Evolutionary conservation across 1,140 invertebrate species (phyloP).

Genomic region (Proales similis): DNA sequence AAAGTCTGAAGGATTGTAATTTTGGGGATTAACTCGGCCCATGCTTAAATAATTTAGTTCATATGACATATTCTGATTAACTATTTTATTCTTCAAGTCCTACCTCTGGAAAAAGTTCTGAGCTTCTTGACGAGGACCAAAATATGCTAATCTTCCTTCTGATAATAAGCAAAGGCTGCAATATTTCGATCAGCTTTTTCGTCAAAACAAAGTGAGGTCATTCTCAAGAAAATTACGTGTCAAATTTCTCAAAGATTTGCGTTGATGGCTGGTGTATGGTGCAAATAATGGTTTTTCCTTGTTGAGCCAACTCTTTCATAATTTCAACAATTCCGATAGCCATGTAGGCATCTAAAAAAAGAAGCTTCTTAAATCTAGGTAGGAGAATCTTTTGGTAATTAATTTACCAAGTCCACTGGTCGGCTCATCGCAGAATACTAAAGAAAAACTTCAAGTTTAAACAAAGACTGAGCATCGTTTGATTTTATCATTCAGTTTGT

Average conservation of each 20-base stretch:
- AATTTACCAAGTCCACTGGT: slow-evolving; percentile 66
- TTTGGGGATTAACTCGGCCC: slow-evolving; percentile 57
- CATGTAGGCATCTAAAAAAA: slow-evolving; percentile 70
- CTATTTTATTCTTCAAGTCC: slow-evolving; percentile 48
- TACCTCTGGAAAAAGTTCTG: slow-evolving; percentile 27
- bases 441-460: too few species aligned
- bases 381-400: background rate
- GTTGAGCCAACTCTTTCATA: slow-evolving; percentile 67
- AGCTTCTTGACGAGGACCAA: slow-evolving; percentile 71
- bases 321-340: slow-evolving; percentile 76
- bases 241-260: slow-evolving; percentile 88
- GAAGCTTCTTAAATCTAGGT: background rate
- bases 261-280: slow-evolving; percentile 95
- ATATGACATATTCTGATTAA: slow-evolving; percentile 56
- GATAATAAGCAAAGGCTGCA: slow-evolving; percentile 12
- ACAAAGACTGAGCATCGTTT: too few species aligned
- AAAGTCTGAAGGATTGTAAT: slow-evolving; percentile 92
- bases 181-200: background rate
- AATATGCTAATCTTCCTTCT: slow-evolving; percentile 66
- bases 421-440: slow-evolving; percentile 96
- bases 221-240: slow-evolving; percentile 55
- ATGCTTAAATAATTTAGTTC: slow-evolving; percentile 42
- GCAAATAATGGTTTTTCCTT: slow-evolving; percentile 84
- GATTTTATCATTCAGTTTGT: too few species aligned
- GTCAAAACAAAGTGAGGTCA: background rate